Evolutionary conservation across 2,113 vertebrate genomes (phyloP), one percentile per base, ranked within the genome.

Genomic region (Sylvilagus bachmani): DNA sequence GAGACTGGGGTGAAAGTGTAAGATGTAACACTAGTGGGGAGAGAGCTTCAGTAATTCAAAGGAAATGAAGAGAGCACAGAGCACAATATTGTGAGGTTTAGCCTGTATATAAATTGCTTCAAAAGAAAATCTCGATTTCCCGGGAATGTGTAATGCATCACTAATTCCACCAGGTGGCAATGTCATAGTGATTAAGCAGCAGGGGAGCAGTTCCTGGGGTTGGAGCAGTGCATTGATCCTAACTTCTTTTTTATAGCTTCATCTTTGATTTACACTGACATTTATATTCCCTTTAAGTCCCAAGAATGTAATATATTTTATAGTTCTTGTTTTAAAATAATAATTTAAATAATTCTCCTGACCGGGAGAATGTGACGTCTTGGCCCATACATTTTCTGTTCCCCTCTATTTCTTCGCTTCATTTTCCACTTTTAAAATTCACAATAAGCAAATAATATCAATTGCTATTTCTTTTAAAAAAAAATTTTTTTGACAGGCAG

Each of bases 81-180:
- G 11, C 36, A 84, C 33, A 38, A 27, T 71, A 49, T 66, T 86
- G 44, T 55, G 24, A 55, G 55, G 89, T 64, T 90, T 75, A 66
- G 29, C 10, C 36, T 90, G 90, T 64, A 7, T n/a, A 64, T 55
- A 71, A 90, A 88, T 71, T 29, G 38, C 12, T 71, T 79, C 36
- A 66, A 83, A 94, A 73, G 61, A 36, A 91, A 95, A 82, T 36
- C 69, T 71, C 31, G 0, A 64, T 17, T 86, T 82, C 7, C 53
- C 14, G 17, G 73, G 19, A 16, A 16, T n/a, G 22, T 79, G 94
- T 85, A 93, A 92, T 97, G 21, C 13, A 49, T 11, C 10, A 71
- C 19, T 53, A 31, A 3, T 86, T 69, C 95, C 97, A 96, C 92
- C 74, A 96, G 97, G 85, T 92, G 97, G 95, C 95, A 70, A 31